Evolutionary conservation across 2,888 invertebrate species (phyloP).

Genomic region (Conus canariensis): DNA sequence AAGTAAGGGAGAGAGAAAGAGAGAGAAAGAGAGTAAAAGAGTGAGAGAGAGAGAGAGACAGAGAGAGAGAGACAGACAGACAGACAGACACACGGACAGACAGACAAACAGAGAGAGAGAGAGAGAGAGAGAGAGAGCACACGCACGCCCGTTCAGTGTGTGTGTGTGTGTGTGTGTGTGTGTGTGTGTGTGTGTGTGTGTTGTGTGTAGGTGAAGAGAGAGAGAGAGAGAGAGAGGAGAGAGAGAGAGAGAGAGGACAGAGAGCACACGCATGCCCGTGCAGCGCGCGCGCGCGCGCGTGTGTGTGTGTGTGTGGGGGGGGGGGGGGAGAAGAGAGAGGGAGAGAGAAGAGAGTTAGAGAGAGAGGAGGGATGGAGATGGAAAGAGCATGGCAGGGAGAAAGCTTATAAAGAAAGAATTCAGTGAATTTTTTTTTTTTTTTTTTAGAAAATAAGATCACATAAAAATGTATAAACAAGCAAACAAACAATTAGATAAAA

Average conservation of each 20-base stretch:
- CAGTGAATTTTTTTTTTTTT: too few species aligned
- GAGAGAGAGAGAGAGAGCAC: too few species aligned
- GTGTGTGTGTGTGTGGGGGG: too few species aligned
- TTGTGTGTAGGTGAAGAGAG: constrained; percentile 4
- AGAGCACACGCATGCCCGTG: neutral
- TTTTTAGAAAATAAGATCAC: too few species aligned
- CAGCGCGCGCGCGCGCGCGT: too few species aligned
- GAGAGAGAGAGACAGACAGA: neutral
- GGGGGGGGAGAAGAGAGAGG: too few species aligned
- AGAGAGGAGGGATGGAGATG: too few species aligned
- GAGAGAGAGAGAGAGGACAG: neutral
- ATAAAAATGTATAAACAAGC: too few species aligned
- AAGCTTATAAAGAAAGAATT: too few species aligned
- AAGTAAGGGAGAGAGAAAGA: neutral
- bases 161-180: constrained; percentile 18
- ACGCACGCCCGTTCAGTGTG: neutral
- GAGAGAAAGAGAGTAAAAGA: neutral
- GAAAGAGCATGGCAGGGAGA: too few species aligned
- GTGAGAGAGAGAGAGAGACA: neutral
- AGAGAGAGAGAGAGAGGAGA: constrained; percentile 11
- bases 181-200: constrained; percentile 18
- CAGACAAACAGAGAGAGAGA: neutral
- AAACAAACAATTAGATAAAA: too few species aligned
- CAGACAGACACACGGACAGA: neutral
- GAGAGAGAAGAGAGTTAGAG: too few species aligned